Evolutionary conservation across 2,113 vertebrate genomes (phyloP).

Genomic region (Cheilinus undulatus): DNA sequence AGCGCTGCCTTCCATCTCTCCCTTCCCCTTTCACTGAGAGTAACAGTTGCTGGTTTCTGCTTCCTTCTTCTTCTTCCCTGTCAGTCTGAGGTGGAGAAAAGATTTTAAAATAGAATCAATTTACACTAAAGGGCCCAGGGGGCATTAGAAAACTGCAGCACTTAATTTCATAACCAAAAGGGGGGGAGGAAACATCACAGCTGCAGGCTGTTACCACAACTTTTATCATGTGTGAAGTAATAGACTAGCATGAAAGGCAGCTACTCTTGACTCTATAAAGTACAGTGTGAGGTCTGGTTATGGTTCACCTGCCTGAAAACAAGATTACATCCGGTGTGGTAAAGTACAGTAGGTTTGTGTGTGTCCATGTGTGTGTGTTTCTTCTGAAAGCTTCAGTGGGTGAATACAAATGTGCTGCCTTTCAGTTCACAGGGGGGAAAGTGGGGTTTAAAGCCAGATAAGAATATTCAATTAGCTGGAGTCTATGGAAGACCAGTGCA

Average conservation of each 20-base stretch:
- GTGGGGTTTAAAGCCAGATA: constrained; percentile 63
- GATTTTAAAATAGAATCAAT: constrained; percentile 75
- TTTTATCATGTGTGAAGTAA: constrained; percentile 57
- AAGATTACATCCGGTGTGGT: constrained; percentile 24
- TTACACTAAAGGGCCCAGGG: constrained; percentile 70
- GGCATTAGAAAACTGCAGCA: constrained; percentile 69
- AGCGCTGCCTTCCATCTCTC: constrained; percentile 7
- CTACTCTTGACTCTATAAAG: constrained; percentile 15
- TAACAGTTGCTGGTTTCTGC: constrained; percentile 46
- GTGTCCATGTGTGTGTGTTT: background rate
- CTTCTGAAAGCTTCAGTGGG: constrained; percentile 8
- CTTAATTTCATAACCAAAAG: constrained; percentile 67
- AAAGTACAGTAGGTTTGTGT: constrained; percentile 12
- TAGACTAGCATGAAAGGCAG: constrained; percentile 26
- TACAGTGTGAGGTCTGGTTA: constrained; percentile 11
- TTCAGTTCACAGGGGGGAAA: constrained; percentile 54
- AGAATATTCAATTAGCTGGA: constrained; percentile 75
- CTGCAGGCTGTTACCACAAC: constrained; percentile 66
- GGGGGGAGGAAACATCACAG: constrained; percentile 38
- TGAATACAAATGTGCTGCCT: constrained; percentile 59
- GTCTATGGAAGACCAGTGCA: constrained; percentile 38
- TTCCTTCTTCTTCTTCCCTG: constrained; percentile 56
- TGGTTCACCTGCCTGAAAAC: constrained; percentile 44
- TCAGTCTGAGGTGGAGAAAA: constrained; percentile 25
- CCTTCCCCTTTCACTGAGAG: constrained; percentile 52